phyloP scores from a whole-genome alignment of 2,888 invertebrate genomes.

The Mimumesa dahlbomi region DNA sequence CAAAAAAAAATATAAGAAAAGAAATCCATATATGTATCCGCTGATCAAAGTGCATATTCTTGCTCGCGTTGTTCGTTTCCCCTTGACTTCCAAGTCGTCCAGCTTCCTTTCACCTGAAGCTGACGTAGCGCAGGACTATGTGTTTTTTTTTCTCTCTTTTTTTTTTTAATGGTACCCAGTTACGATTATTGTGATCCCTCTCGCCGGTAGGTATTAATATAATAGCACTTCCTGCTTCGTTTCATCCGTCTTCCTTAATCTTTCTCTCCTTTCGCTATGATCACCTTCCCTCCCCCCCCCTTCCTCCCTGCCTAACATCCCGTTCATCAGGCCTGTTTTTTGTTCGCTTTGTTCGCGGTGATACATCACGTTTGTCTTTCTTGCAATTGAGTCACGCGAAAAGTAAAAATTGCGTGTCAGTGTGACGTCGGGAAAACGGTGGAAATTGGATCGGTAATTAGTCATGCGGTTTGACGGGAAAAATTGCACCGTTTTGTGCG shows the following conservation, averaged over 20 bases:
- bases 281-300: no score
- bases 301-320: no score
- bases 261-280: no score
- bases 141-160: no score
- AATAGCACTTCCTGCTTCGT: constrained; percentile 1
- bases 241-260: not conserved
- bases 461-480: not conserved
- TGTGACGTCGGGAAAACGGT: not conserved
- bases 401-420: not conserved
- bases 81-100: constrained; percentile 25
- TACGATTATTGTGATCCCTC: not conserved
- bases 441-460: not conserved
- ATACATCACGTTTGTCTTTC: not conserved
- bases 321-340: constrained; percentile 2
- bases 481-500: not conserved
- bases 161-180: constrained; percentile 9
- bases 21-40: no score
- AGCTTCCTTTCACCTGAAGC: constrained; percentile 28
- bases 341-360: not conserved
- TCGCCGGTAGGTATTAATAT: not conserved
- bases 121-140: no score
- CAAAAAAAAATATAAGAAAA: no score
- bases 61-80: constrained; percentile 11
- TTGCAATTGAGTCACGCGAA: constrained; percentile 1
- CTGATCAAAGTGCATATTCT: constrained; percentile 22